Percentiles rank a stretch among this genome's conserved stretches.
phyloP scores from a whole-genome alignment of 2,888 invertebrate species.

The Carterocephalus palaemon region DNA sequence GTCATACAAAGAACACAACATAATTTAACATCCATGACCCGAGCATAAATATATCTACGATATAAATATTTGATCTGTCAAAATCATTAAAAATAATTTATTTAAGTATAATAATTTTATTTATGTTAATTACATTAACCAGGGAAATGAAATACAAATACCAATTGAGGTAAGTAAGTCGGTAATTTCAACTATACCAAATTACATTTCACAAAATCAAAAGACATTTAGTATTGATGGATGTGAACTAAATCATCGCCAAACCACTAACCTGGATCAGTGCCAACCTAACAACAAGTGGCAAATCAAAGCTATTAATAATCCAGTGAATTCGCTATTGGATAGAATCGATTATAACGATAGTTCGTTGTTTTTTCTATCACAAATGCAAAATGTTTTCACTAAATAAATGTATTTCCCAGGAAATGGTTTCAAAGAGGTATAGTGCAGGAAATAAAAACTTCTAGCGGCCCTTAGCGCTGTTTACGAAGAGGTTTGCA shows the following conservation, averaged over 20 bases:
- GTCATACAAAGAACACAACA: too few relatives aligned
- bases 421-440: conserved; percentile 17
- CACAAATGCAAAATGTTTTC: conserved; percentile 18
- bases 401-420: conserved; percentile 14
- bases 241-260: conserved; percentile 20
- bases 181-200: too few relatives aligned
- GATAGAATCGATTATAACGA: conserved; percentile 14
- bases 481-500: conserved; percentile 24
- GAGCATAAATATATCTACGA: too few relatives aligned
- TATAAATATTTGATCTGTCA: too few relatives aligned
- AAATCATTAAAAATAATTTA: too few relatives aligned
- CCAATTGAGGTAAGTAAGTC: too few relatives aligned
- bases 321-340: conserved; percentile 15
- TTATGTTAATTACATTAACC: too few relatives aligned
- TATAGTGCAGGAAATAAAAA: conserved; percentile 17
- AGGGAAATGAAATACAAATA: too few relatives aligned
- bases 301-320: conserved; percentile 24
- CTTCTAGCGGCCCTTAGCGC: conserved; percentile 22
- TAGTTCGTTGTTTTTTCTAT: conserved; percentile 6
- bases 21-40: too few relatives aligned
- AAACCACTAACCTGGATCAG: conserved; percentile 19
- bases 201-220: too few relatives aligned
- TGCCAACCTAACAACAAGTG: conserved; percentile 23
- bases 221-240: not conserved
- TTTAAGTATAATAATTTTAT: too few relatives aligned